A percentile compares a stretch with the other conserved stretches of the same genome.
These are phyloP conservation scores for Takifugu flavidus DNA, from an alignment of 2,113 vertebrate species.

Conservation along the genomic window DNA sequence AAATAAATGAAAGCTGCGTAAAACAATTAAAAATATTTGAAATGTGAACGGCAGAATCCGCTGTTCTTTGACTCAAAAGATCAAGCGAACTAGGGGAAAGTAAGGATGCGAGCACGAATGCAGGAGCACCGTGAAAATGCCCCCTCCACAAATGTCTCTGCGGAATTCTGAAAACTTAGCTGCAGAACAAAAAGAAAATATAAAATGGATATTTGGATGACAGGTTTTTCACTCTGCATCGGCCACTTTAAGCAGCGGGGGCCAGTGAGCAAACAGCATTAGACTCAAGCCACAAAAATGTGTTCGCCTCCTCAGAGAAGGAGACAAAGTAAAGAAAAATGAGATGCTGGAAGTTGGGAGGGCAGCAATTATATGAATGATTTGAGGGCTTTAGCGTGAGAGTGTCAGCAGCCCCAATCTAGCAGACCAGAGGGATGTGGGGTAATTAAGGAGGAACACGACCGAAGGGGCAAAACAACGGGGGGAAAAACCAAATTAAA, in stretches of 20 bases:
- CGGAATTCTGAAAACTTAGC: background rate
- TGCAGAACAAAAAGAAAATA: background rate
- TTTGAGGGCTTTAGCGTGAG: constrained; percentile 52
- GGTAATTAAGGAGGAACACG: constrained; percentile 68
- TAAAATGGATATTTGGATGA: background rate
- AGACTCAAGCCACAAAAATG: constrained; percentile 15
- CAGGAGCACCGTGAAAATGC: background rate
- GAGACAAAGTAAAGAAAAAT: constrained; percentile 1
- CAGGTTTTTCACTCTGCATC: constrained; percentile 37
- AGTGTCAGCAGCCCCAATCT: constrained; percentile 58
- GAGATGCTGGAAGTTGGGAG: constrained; percentile 18
- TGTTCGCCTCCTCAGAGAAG: constrained; percentile 25
- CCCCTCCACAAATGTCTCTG: too few species aligned
- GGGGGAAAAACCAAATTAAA: constrained; percentile 66
- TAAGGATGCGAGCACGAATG: constrained; percentile 3
- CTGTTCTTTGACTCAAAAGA: constrained; percentile 42
- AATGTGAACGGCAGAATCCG: constrained; percentile 54
- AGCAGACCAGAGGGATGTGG: constrained; percentile 62
- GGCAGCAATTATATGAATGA: constrained; percentile 36
- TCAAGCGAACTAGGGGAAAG: constrained; percentile 31
- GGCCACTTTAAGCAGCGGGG: constrained; percentile 42
- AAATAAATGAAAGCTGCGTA: constrained; percentile 65
- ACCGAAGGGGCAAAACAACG: constrained; percentile 51
- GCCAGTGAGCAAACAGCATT: constrained; percentile 10
- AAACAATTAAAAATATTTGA: constrained; percentile 70